Evolutionary conservation across 2,797 vertebrate species (phyloP).

Genomic region (Anguilla megastoma): DNA sequence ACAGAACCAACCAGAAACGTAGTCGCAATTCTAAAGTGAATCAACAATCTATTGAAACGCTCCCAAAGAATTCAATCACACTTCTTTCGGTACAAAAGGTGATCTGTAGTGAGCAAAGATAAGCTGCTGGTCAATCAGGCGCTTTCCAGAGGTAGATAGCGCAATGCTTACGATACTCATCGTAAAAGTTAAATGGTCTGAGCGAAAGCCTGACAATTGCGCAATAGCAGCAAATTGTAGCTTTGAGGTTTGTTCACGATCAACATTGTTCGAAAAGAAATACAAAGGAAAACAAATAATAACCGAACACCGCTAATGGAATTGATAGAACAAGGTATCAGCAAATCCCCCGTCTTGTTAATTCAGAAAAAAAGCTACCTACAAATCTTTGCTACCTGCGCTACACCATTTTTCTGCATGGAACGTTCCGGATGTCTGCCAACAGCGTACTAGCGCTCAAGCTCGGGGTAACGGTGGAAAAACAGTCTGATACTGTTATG

Average conservation of each 20-base stretch:
- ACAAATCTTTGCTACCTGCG: neutral
- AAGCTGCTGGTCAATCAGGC: neutral
- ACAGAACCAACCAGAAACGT: neutral
- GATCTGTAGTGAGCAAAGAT: neutral
- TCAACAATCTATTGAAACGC: neutral
- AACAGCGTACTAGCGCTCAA: slow-evolving; percentile 41
- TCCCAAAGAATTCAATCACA: neutral
- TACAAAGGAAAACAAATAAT: neutral
- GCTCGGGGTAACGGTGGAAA: slow-evolving; percentile 24
- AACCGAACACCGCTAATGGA: too few species aligned
- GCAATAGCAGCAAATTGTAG: slow-evolving; percentile 12
- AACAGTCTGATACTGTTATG: neutral
- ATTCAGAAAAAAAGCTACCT: neutral
- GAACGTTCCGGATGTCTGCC: slow-evolving; percentile 50
- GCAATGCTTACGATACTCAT: neutral
- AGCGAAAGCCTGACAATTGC: neutral
- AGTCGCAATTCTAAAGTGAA: neutral
- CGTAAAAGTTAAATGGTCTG: neutral
- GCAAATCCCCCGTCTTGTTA: neutral
- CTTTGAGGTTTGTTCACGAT: neutral
- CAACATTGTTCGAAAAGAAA: neutral
- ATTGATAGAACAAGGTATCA: neutral
- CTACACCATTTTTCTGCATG: slow-evolving; percentile 34
- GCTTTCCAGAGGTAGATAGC: neutral
- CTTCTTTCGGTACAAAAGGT: neutral